These are phyloP conservation scores for Osmerus eperlanus DNA, from an alignment of 2,113 vertebrate species.

Conservation along the genomic window DNA sequence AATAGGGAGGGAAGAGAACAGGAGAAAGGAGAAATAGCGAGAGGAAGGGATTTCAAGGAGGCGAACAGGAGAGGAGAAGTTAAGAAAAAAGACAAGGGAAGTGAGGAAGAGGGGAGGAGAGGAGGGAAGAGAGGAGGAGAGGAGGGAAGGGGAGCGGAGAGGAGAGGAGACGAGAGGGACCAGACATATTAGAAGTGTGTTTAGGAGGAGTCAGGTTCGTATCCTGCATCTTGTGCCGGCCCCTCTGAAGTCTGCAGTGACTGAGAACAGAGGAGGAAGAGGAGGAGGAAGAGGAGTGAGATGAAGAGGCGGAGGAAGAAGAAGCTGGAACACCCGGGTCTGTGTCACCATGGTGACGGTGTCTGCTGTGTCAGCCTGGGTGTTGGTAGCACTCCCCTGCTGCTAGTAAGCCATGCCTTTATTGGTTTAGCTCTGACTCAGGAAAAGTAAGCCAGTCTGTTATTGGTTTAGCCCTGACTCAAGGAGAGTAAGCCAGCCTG, in stretches of 20 bases:
- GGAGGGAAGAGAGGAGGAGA: not conserved
- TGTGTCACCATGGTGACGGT: constrained; percentile 58
- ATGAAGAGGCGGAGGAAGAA: constrained; percentile 25
- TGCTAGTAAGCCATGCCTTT: constrained; percentile 61
- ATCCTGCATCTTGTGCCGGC: not conserved
- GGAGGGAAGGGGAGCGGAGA: not conserved
- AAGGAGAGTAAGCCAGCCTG: constrained; percentile 46
- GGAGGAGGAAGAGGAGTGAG: constrained; percentile 4
- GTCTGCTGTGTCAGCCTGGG: constrained; percentile 35
- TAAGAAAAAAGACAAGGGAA: no score
- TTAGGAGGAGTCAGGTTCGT: no score
- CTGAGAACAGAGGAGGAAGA: not conserved
- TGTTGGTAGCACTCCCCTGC: constrained; percentile 55
- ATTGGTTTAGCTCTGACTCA: not conserved
- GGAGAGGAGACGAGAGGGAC: constrained; percentile 2
- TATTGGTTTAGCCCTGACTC: constrained; percentile 48
- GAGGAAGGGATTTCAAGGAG: no score
- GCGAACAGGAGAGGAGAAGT: no score
- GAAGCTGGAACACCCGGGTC: constrained; percentile 42
- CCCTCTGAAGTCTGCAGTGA: not conserved
- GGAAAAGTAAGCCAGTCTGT: constrained; percentile 51
- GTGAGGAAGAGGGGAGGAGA: not conserved
- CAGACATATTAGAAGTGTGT: no score
- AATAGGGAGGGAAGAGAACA: not conserved
- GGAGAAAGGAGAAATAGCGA: no score